Base-by-base conservation (phyloP, 2,113 vertebrate species). In the Ciconia maguari region DNA sequence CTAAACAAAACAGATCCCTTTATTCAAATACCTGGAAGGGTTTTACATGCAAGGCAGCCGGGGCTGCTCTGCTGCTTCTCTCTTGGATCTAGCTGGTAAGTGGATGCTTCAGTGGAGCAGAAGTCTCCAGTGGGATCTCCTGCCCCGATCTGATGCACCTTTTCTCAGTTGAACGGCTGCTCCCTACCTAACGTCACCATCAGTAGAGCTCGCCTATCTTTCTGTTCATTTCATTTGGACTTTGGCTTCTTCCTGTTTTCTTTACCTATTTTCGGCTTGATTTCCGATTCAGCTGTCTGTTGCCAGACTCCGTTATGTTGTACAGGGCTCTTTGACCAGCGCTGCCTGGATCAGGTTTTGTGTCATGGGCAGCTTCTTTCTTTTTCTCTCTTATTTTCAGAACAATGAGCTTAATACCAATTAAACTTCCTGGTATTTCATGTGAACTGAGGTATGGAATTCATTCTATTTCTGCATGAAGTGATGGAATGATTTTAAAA, bases 361-460 rank as follows among this genome's bases (percentile, higher is more conserved):
- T 44, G 49, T 49, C 82, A 71, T 60, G 89, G 72, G 25, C 68
- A 65, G 70, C 62, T 80, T 49, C 62, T 93, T 88, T 22, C 51
- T 87, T 90, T 80, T 83, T 69, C n/a, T 49, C 29, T 87, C 11
- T 61, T 58, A 22, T 89, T 95, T 95, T 88, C 44, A 55, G 87
- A 66, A 89, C 54, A 94, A 44, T 62, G 81, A 92, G 69, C 38
- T 89, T 46, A 76, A 77, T 79, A 49, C 75, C 51, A 92, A 44
- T 90, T 86, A 94, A 94, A 51, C 64, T 86, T 79, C 13, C 34
- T 86, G 84, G 26, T 91, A 83, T 79, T 95, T 93, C 72, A 20
- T 90, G 77, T 96, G 91, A 96, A 89, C 81, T 91, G 89, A 96
- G 66, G 78, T 93, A 85, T 87, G 89, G 75, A 90, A 94, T 80